phyloP scores from a whole-genome alignment of 2,888 invertebrate genomes.

The Rhingia campestris region DNA sequence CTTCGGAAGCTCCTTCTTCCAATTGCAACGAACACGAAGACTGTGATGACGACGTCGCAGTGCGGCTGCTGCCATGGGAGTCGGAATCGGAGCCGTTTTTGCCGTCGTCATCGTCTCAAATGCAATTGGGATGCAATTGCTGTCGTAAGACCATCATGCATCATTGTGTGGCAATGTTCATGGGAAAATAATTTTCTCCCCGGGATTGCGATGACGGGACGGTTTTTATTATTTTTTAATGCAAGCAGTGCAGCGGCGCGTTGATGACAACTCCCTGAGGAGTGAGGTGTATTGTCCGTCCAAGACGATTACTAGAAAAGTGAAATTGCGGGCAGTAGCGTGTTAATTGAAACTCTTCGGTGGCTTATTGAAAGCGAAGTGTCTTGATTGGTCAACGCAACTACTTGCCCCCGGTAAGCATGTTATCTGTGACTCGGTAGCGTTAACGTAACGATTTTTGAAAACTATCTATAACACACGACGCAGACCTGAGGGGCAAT shows the following conservation, averaged over 20 bases:
- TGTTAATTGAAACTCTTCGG: slow-evolving; percentile 56
- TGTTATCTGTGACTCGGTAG: slow-evolving; percentile 35
- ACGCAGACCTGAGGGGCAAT: slow-evolving; percentile 27
- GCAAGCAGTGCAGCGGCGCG: not conserved
- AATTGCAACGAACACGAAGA: slow-evolving; percentile 37
- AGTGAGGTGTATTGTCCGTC: slow-evolving; percentile 37
- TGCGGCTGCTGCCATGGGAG: slow-evolving; percentile 56
- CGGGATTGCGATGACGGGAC: slow-evolving; percentile 53
- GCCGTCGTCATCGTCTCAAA: slow-evolving; percentile 67
- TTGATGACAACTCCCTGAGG: slow-evolving; percentile 49
- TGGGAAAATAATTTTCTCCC: slow-evolving; percentile 68
- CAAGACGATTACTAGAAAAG: slow-evolving; percentile 50
- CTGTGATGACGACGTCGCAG: slow-evolving; percentile 7
- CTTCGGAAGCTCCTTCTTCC: slow-evolving; percentile 69
- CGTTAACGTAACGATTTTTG: slow-evolving; percentile 59
- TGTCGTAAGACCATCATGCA: slow-evolving; percentile 69
- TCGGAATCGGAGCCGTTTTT: slow-evolving; percentile 50
- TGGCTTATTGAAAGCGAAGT: slow-evolving; percentile 21
- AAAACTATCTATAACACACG: slow-evolving; percentile 28
- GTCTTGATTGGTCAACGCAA: slow-evolving; percentile 54
- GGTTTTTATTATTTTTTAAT: slow-evolving; percentile 2
- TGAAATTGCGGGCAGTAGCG: slow-evolving; percentile 55
- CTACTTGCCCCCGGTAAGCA: slow-evolving; percentile 38
- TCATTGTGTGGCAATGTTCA: slow-evolving; percentile 68
- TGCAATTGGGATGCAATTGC: slow-evolving; percentile 73